Conservation (phyloP, 92 coral and sea anemone genomes). For the Bergia sp. region DNA sequence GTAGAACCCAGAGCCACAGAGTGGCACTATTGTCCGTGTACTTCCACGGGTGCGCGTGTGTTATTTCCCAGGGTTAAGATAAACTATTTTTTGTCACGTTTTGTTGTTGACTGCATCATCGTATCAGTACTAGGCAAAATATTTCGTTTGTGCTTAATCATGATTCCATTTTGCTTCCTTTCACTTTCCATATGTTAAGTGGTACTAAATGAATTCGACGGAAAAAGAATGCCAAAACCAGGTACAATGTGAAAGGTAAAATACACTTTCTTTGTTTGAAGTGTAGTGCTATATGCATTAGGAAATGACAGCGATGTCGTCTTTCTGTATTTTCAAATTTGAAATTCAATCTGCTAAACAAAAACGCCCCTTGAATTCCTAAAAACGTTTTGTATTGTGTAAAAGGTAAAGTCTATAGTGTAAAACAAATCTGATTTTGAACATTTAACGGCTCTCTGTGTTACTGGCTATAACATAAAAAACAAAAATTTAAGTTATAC, state of each 20-base stretch:
- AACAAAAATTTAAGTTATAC: too few species aligned
- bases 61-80: too few species aligned
- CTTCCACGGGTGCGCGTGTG: too few species aligned
- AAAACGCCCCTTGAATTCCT: background rate
- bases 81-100: too few species aligned
- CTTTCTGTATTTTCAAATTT: background rate
- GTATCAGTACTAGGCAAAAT: too few species aligned
- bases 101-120: too few species aligned
- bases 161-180: background rate
- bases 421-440: background rate
- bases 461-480: background rate
- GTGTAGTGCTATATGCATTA: background rate
- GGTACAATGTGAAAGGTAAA: background rate
- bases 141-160: background rate
- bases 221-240: background rate
- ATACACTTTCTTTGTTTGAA: background rate
- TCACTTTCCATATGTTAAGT: background rate
- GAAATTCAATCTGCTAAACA: slow-evolving; percentile 7
- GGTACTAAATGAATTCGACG: background rate
- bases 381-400: background rate
- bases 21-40: too few species aligned
- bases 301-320: background rate
- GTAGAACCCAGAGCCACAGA: too few species aligned
- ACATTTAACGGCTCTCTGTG: background rate
- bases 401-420: background rate